Evolutionary conservation across 2,797 vertebrate genomes (phyloP).

Genomic region (Mus minutoides): DNA sequence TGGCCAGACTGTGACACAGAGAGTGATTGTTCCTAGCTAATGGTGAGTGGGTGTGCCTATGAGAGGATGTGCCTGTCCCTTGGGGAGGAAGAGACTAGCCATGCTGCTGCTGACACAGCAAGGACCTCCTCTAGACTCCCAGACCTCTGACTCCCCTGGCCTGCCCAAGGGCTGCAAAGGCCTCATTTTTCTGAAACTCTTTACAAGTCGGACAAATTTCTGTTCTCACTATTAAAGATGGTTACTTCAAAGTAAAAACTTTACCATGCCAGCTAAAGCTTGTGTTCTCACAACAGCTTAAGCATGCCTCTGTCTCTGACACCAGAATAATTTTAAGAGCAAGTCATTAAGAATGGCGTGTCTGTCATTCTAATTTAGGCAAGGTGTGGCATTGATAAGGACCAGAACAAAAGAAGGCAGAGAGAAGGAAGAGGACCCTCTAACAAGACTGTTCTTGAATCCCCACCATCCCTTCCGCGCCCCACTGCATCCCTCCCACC

Average conservation of each 20-base stretch:
- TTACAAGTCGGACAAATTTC: constrained; percentile 10
- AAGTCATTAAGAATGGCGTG: constrained; percentile 79
- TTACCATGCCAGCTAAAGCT: neutral
- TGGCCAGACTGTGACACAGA: constrained; percentile 54
- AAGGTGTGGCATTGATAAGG: constrained; percentile 82
- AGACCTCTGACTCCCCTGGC: neutral
- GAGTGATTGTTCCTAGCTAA: neutral
- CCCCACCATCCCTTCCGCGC: constrained; percentile 65
- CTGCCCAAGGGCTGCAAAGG: neutral
- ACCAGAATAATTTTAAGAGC: constrained; percentile 75
- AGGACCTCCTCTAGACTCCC: neutral
- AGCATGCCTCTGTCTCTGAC: constrained; percentile 43
- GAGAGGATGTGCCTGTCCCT: constrained; percentile 72
- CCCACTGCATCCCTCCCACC: neutral
- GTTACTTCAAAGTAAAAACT: constrained; percentile 37
- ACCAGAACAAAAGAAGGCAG: constrained; percentile 82
- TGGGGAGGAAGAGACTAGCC: constrained; percentile 34
- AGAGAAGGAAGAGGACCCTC: constrained; percentile 85
- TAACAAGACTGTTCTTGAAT: constrained; percentile 78
- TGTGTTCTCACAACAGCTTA: neutral
- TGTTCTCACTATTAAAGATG: neutral
- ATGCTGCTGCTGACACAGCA: constrained; percentile 62
- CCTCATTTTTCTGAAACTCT: neutral
- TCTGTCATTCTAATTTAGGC: constrained; percentile 78
- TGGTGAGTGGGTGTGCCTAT: constrained; percentile 65